Conservation (phyloP, 1,140 invertebrate species). For the Pseudomyrmex flavicornis region DNA sequence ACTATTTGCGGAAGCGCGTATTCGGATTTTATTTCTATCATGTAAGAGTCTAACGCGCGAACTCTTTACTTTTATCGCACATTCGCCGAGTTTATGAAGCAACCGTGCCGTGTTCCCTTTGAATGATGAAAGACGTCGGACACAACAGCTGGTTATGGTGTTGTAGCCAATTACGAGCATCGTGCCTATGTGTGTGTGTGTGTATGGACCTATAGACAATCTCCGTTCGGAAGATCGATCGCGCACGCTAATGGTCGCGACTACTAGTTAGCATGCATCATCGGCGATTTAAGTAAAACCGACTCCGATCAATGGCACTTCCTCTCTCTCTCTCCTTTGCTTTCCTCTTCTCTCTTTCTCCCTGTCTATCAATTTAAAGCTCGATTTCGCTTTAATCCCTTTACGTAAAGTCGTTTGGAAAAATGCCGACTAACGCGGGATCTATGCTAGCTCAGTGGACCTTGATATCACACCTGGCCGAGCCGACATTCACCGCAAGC, state of each 20-base stretch:
- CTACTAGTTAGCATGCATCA: conserved; percentile 60
- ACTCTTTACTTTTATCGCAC: conserved; percentile 18
- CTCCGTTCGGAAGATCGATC: conserved; percentile 53
- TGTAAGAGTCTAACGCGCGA: conserved; percentile 4
- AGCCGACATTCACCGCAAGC: conserved; percentile 44
- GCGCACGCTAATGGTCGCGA: conserved; percentile 38
- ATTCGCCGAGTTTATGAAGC: conserved; percentile 12
- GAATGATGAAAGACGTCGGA: conserved; percentile 57
- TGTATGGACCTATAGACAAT: conserved; percentile 58
- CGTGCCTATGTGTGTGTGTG: neutral
- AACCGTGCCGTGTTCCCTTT: conserved; percentile 31
- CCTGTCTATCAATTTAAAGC: conserved; percentile 51
- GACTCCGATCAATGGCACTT: conserved; percentile 50
- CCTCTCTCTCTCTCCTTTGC: neutral
- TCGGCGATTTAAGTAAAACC: conserved; percentile 61
- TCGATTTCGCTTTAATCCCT: conserved; percentile 61
- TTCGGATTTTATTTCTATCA: neutral
- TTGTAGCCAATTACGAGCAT: conserved; percentile 50
- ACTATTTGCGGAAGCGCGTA: neutral
- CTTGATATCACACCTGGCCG: conserved; percentile 55
- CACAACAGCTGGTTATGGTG: conserved; percentile 52
- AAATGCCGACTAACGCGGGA: conserved; percentile 58
- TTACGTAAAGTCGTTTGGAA: conserved; percentile 54
- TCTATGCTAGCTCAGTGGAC: conserved; percentile 52
- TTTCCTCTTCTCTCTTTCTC: neutral